Percentiles rank a stretch among this genome's conserved stretches.
phyloP scores from a whole-genome alignment of 1,140 invertebrate species.

The Manduca sexta region DNA sequence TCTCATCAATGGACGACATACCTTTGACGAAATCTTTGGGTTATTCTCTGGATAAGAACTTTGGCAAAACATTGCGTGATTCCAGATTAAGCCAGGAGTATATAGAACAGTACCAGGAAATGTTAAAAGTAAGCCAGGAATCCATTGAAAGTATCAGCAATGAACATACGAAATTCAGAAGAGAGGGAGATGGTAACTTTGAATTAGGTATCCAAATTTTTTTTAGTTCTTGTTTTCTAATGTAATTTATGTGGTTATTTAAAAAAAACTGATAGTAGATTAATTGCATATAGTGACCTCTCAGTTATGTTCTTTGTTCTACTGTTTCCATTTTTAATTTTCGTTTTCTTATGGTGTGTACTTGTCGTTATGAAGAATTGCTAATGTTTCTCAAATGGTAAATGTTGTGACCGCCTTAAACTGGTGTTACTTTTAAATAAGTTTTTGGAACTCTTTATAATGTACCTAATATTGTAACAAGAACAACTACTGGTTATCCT shows the following conservation, averaged over 20 bases:
- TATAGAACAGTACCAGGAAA: constrained; percentile 38
- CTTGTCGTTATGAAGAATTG: no score
- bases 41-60: constrained; percentile 17
- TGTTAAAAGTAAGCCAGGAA: constrained; percentile 34
- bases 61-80: constrained; percentile 26
- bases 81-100: constrained; percentile 22
- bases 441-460: no score
- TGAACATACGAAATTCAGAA: constrained; percentile 2
- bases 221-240: no score
- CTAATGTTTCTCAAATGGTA: no score
- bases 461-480: no score
- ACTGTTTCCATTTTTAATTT: neutral
- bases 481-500: no score
- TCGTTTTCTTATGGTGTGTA: no score
- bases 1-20: constrained; percentile 10
- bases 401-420: no score
- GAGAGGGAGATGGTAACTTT: neutral
- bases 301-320: neutral
- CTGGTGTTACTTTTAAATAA: no score
- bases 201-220: no score
- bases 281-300: neutral
- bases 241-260: no score
- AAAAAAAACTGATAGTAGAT: no score
- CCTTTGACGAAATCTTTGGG: constrained; percentile 39
- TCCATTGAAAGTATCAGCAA: constrained; percentile 14